A percentile compares a stretch with the other conserved stretches of the same genome.
These are phyloP conservation scores for Drosophila ironensis DNA, from an alignment of 1,140 invertebrate genomes.

Conservation along the genomic window DNA sequence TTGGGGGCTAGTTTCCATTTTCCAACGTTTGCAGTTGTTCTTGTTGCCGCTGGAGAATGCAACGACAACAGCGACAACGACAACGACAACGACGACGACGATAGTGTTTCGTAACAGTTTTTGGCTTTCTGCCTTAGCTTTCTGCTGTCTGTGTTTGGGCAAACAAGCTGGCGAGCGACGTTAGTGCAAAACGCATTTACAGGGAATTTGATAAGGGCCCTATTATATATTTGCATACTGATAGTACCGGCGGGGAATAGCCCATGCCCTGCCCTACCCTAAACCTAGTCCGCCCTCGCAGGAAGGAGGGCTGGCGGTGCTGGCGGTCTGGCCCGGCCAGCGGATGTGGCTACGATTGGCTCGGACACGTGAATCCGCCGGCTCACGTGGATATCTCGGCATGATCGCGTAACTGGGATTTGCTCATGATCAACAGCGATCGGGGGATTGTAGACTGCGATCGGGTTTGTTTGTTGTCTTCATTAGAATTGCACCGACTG, in stretches of 20 bases:
- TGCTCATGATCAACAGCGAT: slow-evolving; percentile 26
- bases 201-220: slow-evolving; percentile 20
- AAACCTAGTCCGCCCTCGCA: no score
- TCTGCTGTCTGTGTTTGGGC: slow-evolving; percentile 1
- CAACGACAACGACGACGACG: not conserved
- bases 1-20: not conserved
- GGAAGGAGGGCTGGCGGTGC: no score
- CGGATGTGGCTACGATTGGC: slow-evolving; percentile 34
- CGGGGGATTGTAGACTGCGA: slow-evolving; percentile 14
- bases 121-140: slow-evolving; percentile 28
- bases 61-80: not conserved
- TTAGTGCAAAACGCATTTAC: not conserved
- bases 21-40: slow-evolving; percentile 15
- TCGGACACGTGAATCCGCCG: slow-evolving; percentile 43
- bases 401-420: slow-evolving; percentile 46
- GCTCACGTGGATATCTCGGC: slow-evolving; percentile 49
- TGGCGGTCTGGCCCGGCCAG: slow-evolving; percentile 7
- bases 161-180: slow-evolving; percentile 10
- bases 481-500: no score
- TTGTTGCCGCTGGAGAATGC: slow-evolving; percentile 38
- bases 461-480: not conserved
- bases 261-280: slow-evolving; percentile 1
- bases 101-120: slow-evolving; percentile 67
- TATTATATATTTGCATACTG: slow-evolving; percentile 35
- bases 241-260: slow-evolving; percentile 8